Evolutionary conservation across 2,888 invertebrate genomes (phyloP).

Genomic region (Eubasilissa splendida): DNA sequence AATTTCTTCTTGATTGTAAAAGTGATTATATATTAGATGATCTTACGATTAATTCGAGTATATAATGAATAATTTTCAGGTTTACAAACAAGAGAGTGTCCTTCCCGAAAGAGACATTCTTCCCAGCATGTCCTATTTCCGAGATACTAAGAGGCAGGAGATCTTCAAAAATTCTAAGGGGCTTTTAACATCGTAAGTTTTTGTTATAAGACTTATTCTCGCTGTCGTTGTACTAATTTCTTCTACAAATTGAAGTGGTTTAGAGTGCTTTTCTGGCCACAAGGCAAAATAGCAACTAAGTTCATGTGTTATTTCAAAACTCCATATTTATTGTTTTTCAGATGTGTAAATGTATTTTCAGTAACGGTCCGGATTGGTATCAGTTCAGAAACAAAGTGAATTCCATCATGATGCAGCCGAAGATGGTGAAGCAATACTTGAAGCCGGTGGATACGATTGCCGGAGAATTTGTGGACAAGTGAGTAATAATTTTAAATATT

Average conservation of each 20-base stretch:
- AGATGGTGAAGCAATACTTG: slow-evolving; percentile 78
- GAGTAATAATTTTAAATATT: background rate
- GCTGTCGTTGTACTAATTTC: too few relatives aligned
- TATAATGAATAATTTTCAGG: slow-evolving; percentile 60
- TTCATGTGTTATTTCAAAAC: background rate
- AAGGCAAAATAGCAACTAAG: too few relatives aligned
- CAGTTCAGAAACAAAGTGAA: slow-evolving; percentile 82
- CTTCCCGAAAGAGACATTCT: slow-evolving; percentile 67
- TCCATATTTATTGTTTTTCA: too few relatives aligned
- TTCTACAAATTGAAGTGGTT: too few relatives aligned
- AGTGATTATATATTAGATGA: background rate
- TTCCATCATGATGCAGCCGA: slow-evolving; percentile 82
- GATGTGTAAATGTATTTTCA: slow-evolving; percentile 62
- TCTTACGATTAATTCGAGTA: background rate
- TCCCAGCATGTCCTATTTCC: slow-evolving; percentile 71
- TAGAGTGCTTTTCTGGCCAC: too few relatives aligned
- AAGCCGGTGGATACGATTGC: slow-evolving; percentile 53
- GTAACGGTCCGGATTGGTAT: slow-evolving; percentile 86
- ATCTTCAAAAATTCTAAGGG: slow-evolving; percentile 72
- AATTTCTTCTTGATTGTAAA: background rate
- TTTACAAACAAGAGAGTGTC: slow-evolving; percentile 72
- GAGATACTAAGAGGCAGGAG: slow-evolving; percentile 71
- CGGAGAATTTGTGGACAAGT: slow-evolving; percentile 50
- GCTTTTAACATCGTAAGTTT: slow-evolving; percentile 74
- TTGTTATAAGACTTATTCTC: background rate